Base-by-base conservation (phyloP, 2,888 invertebrate species). In the Orthosia cruda region DNA sequence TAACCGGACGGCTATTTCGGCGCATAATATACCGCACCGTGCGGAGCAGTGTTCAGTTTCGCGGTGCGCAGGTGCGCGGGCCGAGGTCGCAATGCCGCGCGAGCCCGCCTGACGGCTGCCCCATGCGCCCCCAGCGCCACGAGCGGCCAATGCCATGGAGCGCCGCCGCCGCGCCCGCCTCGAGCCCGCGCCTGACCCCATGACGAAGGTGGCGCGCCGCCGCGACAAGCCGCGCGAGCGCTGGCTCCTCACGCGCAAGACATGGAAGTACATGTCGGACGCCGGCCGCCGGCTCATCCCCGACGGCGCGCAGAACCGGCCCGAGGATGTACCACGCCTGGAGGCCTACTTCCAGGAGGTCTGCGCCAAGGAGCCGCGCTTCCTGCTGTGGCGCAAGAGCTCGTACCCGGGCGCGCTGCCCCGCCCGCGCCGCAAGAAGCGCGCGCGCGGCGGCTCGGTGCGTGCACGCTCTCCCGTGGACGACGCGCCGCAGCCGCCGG, bases 241-340 rank as follows among this genome's bases (percentile, higher is more conserved):
- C 93, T 99, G 99, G 99, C 97, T 99, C 77, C 97, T 99, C 76
- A 99, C 99, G 61, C 97, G 99, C 77, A 99, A 99, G 95, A 99
- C 99, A 64, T 99, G 99, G 99, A 97, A 98, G 88, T 99, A 99
- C 94, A 99, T 99, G 99, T 97, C 98, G n/a, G 99, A 99, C 88
- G 98, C 98, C 49, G 99, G 99, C 61, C 97, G 98, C 77, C 98
- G 98, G 91, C 97, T 99, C 67, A 98, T 99, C 74, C 99, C 99
- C n/a, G 98, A 98, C 67, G 98, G 98, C 26, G 97, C 97, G 5
- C 97, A 97, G 90, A 98, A 98, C 92, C 97, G 98, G 7, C 94
- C 97, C 1, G 98, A 98, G 90, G 98, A 98, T 90, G 97, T 99
- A 77, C 98, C 98, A 4, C 98, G 98, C 85, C 98, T 98, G 86